phyloP scores from a whole-genome alignment of 2,113 vertebrate genomes.

The Pionites leucogaster region DNA sequence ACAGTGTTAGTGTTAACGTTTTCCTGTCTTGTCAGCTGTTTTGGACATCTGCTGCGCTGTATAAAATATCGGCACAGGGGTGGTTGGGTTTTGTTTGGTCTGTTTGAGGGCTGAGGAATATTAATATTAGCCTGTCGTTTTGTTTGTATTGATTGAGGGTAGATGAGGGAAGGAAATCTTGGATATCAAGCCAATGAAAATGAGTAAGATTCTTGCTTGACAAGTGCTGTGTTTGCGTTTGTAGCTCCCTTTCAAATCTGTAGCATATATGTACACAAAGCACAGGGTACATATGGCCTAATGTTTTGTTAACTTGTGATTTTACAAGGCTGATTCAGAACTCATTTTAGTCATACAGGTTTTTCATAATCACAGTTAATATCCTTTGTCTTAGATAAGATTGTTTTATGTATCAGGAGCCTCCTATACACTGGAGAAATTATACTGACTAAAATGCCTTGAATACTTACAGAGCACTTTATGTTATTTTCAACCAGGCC shows the following conservation, averaged over 20 bases:
- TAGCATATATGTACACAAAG: not conserved
- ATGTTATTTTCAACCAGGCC: not conserved
- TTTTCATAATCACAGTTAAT: not conserved
- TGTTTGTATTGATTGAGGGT: slow-evolving; percentile 45
- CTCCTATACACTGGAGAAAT: not conserved
- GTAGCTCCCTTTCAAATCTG: not conserved
- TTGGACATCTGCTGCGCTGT: slow-evolving; percentile 65
- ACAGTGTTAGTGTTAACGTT: slow-evolving; percentile 43
- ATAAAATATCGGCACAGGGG: slow-evolving; percentile 50
- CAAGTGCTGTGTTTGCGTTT: not conserved
- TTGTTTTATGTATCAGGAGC: not conserved
- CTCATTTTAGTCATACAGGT: not conserved
- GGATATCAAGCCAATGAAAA: slow-evolving; percentile 52
- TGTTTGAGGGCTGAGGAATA: slow-evolving; percentile 49
- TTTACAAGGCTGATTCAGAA: slow-evolving; percentile 22
- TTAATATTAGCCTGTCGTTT: slow-evolving; percentile 70
- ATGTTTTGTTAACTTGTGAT: slow-evolving; percentile 5
- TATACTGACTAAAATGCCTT: not conserved
- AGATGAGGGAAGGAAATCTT: slow-evolving; percentile 50
- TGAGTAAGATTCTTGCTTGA: slow-evolving; percentile 14
- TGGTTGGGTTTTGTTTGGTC: slow-evolving; percentile 61
- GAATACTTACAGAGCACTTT: not conserved
- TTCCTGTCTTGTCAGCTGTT: slow-evolving; percentile 71
- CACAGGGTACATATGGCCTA: not conserved
- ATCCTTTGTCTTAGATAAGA: not conserved